Evolutionary conservation across 1,140 invertebrate genomes (phyloP).

Genomic region (Diabrotica virgifera): DNA sequence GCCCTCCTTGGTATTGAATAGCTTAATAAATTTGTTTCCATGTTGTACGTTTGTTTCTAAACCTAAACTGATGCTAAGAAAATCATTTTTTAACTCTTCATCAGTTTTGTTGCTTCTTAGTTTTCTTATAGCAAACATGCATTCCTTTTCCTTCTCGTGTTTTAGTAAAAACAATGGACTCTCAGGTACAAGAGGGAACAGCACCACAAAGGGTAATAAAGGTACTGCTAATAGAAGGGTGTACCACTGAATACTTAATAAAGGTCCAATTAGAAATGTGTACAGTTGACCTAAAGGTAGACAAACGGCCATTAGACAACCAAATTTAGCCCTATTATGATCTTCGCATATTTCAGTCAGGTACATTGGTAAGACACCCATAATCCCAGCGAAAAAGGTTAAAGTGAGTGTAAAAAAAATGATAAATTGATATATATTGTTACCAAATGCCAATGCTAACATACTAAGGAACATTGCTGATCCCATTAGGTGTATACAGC

Average conservation of each 20-base stretch:
- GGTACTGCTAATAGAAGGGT: neutral
- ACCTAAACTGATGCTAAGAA: neutral
- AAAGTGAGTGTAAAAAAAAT: neutral
- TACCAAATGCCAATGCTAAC: neutral
- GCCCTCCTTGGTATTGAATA: neutral
- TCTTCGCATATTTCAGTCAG: conserved; percentile 8
- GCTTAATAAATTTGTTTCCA: neutral
- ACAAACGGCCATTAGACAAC: conserved; percentile 4
- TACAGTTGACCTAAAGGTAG: conserved; percentile 7
- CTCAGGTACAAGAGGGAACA: neutral
- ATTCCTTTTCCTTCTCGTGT: neutral
- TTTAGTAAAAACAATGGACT: neutral
- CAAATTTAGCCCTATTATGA: conserved; percentile 5
- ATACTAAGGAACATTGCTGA: neutral
- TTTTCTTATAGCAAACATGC: neutral
- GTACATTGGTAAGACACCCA: neutral
- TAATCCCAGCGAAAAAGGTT: neutral
- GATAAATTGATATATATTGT: neutral
- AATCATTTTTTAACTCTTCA: neutral
- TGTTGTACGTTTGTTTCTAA: neutral
- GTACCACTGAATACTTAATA: neutral
- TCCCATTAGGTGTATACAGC: neutral
- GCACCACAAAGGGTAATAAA: neutral
- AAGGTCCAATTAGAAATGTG: neutral
- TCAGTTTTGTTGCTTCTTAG: conserved; percentile 11